Evolutionary conservation across 1,140 invertebrate species (phyloP), one percentile per base, ranked within the genome.

Genomic region (Drosophila albomicans): DNA sequence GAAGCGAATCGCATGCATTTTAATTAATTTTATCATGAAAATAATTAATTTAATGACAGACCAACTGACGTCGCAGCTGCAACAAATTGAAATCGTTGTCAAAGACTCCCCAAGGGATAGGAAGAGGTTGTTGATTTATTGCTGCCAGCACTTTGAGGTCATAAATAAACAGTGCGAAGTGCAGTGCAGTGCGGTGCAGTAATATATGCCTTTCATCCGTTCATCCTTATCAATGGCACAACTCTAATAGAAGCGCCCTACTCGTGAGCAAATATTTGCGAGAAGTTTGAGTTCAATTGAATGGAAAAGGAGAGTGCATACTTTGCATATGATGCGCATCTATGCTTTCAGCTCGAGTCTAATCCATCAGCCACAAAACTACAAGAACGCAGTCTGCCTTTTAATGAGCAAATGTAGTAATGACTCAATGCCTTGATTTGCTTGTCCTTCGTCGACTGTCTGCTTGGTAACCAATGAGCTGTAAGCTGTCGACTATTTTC

Each of bases 1-100:
- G 32, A 71, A 52, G 52, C 59, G 70, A 70, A 68, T 63, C 81
- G 82, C 70, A 78, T 78, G 62, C 58, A 77, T 67, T 81, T 81
- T 81, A 86, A 86, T 86, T 86, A 86, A 81, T 86, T 86, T 86
- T 72, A 57, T 79, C 79, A 86, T 86, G 76, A 86, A 76, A 82
- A 82, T 85, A 87, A 86, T 81, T 75, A 81, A 81, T 86, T 86
- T 56, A 86, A 57, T 74, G 69, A 66, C 65, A 54, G 81, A 20
- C 54, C 20, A 51, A 6, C 20, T 6, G 66, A 46, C 43, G 3
- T 6, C 64, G 32, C 77, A 81, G 73, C 68, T 84, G 81, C 79
- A 82, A 71, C 80, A 76, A 82, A 79, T 82, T 82, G 79, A 75
- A 78, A 74, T 77, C 68, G 62, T 81, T 77, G 69, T 74, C 62